phyloP scores from a whole-genome alignment of 64 coral and sea anemone species.

The Stichodactyla helianthus region DNA sequence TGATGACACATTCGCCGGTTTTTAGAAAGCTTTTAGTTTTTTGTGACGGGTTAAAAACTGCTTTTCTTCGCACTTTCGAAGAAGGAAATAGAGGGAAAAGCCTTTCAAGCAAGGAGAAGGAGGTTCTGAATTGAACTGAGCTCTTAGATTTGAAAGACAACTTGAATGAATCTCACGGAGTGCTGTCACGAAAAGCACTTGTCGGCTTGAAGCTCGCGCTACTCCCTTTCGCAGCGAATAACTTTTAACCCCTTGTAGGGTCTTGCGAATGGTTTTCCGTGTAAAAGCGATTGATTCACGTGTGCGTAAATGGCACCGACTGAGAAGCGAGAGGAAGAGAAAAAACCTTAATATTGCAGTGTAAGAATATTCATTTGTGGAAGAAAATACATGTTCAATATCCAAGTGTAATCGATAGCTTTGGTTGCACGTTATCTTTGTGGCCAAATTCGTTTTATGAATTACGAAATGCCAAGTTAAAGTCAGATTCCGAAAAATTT shows the following conservation, averaged over 20 bases:
- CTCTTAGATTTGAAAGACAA: conserved; percentile 8
- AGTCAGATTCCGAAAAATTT: neutral
- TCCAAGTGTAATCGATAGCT: neutral
- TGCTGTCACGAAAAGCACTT: neutral
- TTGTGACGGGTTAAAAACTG: neutral
- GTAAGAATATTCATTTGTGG: neutral
- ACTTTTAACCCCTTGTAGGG: neutral
- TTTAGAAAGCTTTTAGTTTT: neutral
- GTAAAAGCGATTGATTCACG: neutral
- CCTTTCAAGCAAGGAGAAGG: neutral
- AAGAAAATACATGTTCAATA: neutral
- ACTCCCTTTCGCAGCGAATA: neutral
- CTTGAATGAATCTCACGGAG: neutral
- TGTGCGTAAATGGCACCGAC: neutral
- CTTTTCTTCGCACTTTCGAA: neutral
- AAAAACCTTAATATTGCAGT: neutral
- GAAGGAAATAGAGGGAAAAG: neutral
- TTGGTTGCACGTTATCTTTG: neutral
- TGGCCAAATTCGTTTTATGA: neutral
- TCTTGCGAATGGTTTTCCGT: neutral
- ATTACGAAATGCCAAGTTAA: neutral
- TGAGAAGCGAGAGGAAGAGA: neutral
- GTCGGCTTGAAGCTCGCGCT: neutral
- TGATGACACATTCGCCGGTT: neutral
- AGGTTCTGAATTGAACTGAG: neutral